Base-by-base conservation (phyloP, 2,113 vertebrate species). In the Nerophis ophidion region DNA sequence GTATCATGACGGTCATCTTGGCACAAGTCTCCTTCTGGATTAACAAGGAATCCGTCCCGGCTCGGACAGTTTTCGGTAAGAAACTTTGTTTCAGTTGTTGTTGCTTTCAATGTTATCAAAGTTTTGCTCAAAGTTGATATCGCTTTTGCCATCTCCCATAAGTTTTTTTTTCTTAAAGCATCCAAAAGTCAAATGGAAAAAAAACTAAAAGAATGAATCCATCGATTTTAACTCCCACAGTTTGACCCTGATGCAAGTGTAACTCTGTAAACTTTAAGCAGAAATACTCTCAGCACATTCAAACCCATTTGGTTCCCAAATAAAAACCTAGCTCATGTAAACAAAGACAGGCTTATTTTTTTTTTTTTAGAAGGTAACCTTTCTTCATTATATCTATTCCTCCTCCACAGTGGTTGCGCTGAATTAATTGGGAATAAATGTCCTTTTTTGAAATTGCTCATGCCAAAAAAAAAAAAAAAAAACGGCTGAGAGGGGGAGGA, bases 11-110 rank as follows among this genome's bases (percentile, higher is more conserved):
- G 9, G 95, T 98, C 68, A 94, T 97, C 81, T 90, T 98, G 67
- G 95, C 95, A 50, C 95, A 97, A 81, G 95, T 98, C 63, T 98
- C 95, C 7, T 98, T 98, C 82, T 98, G 95, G 95, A 98, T 98
- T 84, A 95, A 98, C 80, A 97, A 97, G 86, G 95, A 98, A 69
- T 98, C 95, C 0, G 95, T 98, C 72, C 95, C 95, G 34, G 95
- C 95, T 66, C 91, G 95, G 80, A 98, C 95, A 17, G 95, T 98
- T 44, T 98, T 98, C 73, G 95, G 95, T 97, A 92, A 82, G 93
- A 61, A 52, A 35, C 82, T 77, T 73, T 36, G 58, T 53, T 56
- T 36, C 33, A 48, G 13, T 12, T 12, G 8, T 46, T 26, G 50
- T 46, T 40, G n/a, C 58, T 57, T 46, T 11, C 26, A 3, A 42